Evolutionary conservation across 1,140 invertebrate species (phyloP).

Genomic region (Trissolcus basalis): DNA sequence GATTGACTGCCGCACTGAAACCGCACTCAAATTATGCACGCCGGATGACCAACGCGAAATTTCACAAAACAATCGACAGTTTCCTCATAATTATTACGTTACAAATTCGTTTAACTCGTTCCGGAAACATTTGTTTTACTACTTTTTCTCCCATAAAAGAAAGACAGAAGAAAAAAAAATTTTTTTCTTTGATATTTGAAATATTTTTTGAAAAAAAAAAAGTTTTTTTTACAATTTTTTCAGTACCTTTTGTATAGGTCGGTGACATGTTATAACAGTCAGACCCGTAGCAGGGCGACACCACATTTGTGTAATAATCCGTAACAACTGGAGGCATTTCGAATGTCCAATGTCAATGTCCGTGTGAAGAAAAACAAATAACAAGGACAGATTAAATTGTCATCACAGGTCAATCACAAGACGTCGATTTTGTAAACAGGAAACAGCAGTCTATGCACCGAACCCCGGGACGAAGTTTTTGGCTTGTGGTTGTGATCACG

Average conservation of each 20-base stretch:
- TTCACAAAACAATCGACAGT: slow-evolving; percentile 3
- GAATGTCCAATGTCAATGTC: background rate
- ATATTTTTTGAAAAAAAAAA: background rate
- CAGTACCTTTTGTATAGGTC: slow-evolving; percentile 15
- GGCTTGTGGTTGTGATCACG: no score
- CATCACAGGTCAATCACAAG: background rate
- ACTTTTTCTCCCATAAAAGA: no score
- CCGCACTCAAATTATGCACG: slow-evolving; percentile 11
- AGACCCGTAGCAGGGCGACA: slow-evolving; percentile 11
- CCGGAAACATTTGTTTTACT: no score
- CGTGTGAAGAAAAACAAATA: background rate
- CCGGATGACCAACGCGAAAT: slow-evolving; percentile 8
- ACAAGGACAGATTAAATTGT: background rate
- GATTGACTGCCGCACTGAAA: no score
- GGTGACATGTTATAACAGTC: slow-evolving; percentile 7
- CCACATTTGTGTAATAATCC: slow-evolving; percentile 17
- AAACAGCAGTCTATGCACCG: no score
- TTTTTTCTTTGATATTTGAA: no score
- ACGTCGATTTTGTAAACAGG: background rate
- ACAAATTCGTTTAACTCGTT: no score
- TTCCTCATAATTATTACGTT: no score
- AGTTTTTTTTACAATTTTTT: background rate
- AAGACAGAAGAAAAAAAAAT: no score
- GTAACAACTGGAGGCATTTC: slow-evolving; percentile 37
- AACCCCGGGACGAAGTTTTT: no score